These are phyloP conservation scores for Nyctalus aviator DNA, from an alignment of 2,797 vertebrate genomes.

Conservation along the genomic window DNA sequence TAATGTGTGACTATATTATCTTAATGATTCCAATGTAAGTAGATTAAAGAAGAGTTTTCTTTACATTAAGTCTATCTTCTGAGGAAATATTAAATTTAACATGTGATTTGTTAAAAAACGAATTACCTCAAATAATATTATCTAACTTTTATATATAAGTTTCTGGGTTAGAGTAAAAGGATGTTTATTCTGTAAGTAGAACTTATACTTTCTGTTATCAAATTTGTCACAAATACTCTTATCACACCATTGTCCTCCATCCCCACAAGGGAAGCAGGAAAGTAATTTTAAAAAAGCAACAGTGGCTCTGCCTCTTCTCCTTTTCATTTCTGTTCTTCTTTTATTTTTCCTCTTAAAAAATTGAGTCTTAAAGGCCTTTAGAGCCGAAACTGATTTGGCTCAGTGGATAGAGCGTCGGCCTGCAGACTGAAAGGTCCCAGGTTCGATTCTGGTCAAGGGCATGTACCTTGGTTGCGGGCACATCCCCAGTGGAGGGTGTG, in stretches of 20 bases:
- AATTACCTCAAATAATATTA: constrained; percentile 49
- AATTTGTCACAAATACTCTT: not conserved
- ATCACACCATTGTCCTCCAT: not conserved
- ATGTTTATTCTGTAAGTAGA: constrained; percentile 61
- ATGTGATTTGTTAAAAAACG: constrained; percentile 55
- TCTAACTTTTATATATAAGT: constrained; percentile 26
- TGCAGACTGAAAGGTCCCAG: no score
- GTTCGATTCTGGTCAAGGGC: no score
- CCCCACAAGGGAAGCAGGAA: not conserved
- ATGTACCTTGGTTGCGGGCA: no score
- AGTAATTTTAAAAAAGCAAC: not conserved
- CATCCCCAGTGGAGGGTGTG: no score
- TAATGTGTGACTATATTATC: not conserved
- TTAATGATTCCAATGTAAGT: not conserved
- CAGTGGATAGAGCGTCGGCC: no score
- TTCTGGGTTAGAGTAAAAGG: constrained; percentile 53
- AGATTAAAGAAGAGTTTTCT: not conserved
- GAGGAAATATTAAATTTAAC: constrained; percentile 47
- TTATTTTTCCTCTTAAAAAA: not conserved
- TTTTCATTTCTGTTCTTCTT: not conserved
- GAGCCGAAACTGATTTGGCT: no score
- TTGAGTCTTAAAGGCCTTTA: not conserved
- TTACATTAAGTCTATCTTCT: constrained; percentile 52
- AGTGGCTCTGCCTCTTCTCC: not conserved
- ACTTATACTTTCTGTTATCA: constrained; percentile 21